Evolutionary conservation across 2,113 vertebrate species (phyloP).

Genomic region (Dicrurus megarhynchus): DNA sequence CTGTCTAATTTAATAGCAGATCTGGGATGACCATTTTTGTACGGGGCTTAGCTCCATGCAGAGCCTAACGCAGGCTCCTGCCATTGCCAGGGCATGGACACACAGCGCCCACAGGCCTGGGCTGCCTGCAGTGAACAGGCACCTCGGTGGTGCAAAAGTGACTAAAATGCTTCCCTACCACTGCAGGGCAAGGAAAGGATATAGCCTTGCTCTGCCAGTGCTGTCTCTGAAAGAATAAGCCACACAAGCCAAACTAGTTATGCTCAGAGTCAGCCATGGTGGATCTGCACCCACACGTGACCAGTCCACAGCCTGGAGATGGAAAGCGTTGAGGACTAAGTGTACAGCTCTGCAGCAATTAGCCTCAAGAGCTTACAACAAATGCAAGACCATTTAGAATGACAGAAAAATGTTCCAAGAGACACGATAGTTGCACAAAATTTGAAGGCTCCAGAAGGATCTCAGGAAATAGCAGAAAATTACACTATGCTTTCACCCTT

Average conservation of each 20-base stretch:
- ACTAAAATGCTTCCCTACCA: not conserved
- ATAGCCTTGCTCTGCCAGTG: not conserved
- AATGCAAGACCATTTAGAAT: constrained; percentile 6
- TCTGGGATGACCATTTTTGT: not conserved
- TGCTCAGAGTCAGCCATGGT: not conserved
- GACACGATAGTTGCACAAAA: not conserved
- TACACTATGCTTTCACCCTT: not conserved
- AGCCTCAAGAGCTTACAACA: not conserved
- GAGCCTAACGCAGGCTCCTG: not conserved
- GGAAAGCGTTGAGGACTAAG: not conserved
- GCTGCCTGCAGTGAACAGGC: not conserved
- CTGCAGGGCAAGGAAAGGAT: not conserved
- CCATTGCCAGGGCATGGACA: not conserved
- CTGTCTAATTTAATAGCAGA: not conserved
- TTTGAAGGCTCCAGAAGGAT: not conserved
- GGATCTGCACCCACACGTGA: not conserved
- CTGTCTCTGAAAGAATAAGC: not conserved
- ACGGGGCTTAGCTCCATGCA: not conserved
- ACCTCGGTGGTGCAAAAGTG: not conserved
- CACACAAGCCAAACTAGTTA: not conserved
- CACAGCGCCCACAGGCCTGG: not conserved
- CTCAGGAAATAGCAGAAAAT: constrained; percentile 14
- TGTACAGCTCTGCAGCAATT: not conserved
- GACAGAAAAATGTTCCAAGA: constrained; percentile 24
- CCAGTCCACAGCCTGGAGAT: not conserved